phyloP scores from a whole-genome alignment of 2,888 invertebrate genomes.

The Drosophila mayaguana region DNA sequence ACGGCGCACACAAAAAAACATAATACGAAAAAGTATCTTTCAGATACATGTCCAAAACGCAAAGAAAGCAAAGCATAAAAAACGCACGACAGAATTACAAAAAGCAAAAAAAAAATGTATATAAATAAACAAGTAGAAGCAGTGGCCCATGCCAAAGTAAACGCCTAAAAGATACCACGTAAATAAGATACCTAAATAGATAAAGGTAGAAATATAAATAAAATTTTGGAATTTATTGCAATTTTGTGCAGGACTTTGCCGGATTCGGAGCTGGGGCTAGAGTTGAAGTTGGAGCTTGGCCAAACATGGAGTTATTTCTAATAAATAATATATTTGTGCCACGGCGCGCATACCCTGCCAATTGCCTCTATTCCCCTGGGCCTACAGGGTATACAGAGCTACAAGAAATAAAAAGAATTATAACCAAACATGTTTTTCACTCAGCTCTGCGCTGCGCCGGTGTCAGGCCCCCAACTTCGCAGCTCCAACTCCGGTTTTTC shows the following conservation, averaged over 20 bases:
- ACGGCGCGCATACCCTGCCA: background rate
- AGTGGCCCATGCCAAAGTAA: conserved; percentile 14
- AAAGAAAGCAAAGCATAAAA: conserved; percentile 71
- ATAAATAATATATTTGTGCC: conserved; percentile 9
- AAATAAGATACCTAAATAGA: background rate
- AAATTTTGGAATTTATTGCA: background rate
- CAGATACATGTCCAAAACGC: conserved; percentile 77
- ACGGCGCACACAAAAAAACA: conserved; percentile 46
- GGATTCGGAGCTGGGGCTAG: background rate
- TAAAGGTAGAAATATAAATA: background rate
- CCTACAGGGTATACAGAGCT: conserved; percentile 33
- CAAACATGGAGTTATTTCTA: background rate
- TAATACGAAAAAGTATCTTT: conserved; percentile 66
- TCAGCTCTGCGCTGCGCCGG: conserved; percentile 47
- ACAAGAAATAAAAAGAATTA: conserved; percentile 75
- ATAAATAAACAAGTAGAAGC: conserved; percentile 58
- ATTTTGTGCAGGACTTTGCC: background rate
- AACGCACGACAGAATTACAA: conserved; percentile 49
- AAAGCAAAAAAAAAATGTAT: conserved; percentile 45
- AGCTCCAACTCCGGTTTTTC: conserved; percentile 74
- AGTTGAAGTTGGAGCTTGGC: background rate
- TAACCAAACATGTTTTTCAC: conserved; percentile 78
- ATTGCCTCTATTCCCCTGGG: background rate
- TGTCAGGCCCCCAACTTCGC: conserved; percentile 41
- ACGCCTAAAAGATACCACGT: conserved; percentile 20